A percentile compares a stretch with the other conserved stretches of the same genome.
These are phyloP conservation scores for Pluvianellus socialis DNA, from an alignment of 2,113 vertebrate species.

Conservation along the genomic window DNA sequence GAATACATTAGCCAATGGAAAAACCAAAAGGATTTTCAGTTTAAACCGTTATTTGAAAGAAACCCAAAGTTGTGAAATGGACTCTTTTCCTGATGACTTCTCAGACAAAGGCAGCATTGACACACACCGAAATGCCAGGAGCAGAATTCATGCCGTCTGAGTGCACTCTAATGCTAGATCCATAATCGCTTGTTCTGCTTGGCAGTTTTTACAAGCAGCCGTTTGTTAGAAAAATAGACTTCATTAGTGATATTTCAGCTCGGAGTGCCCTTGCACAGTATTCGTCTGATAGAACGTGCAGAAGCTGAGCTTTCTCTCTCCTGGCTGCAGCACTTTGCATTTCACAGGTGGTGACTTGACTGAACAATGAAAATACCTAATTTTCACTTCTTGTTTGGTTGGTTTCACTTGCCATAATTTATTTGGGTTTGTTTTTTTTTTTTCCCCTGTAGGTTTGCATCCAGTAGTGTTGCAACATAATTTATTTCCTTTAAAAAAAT, in stretches of 20 bases:
- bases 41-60: neutral
- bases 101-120: slow-evolving; percentile 41
- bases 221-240: slow-evolving; percentile 43
- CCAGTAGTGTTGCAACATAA: neutral
- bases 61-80: neutral
- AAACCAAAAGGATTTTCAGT: neutral
- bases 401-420: slow-evolving; percentile 24
- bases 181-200: neutral
- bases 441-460: neutral
- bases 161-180: neutral
- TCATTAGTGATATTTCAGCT: neutral
- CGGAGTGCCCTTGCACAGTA: neutral
- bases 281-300: neutral
- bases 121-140: neutral
- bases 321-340: slow-evolving; percentile 18
- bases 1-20: neutral
- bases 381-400: slow-evolving; percentile 54
- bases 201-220: slow-evolving; percentile 31
- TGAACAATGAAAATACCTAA: neutral
- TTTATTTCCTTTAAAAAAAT: neutral
- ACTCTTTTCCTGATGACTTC: neutral
- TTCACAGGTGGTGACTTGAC: slow-evolving; percentile 42
- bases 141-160: neutral
- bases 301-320: neutral
- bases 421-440: neutral